Base-by-base conservation (phyloP, 2,888 invertebrate genomes). In the Aproaerema taeniolella region DNA sequence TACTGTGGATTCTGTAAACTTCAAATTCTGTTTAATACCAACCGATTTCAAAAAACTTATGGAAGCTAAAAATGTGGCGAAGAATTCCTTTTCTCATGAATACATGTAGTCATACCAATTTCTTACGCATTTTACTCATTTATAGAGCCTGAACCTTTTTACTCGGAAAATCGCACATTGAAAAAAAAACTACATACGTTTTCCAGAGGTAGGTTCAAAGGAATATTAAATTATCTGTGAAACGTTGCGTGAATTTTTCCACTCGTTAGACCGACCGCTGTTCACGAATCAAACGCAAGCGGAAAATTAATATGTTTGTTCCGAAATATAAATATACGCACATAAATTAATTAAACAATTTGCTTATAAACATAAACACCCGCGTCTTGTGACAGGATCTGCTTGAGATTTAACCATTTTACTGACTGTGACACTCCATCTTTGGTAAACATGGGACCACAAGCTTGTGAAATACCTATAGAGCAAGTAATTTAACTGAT, bases 161-260 rank as follows among this genome's bases (percentile, higher is more conserved):
- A 8, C 5, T 4, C 8, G 8, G 26, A 26, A 26, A 3, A 26
- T 3, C 26, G 26, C 26, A 26, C n/a, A 26, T 26, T 26, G n/a
- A 26, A 20, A n/a, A n/a, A n/a, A n/a, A 26, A 26, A 26, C 26
- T 26, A 26, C 20, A 20, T 8, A 20, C 8, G 8, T 26, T 3
- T 26, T 26, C n/a, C 6, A n/a, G 26, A 26, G 26, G 26, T 26
- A 50, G 48, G 54, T 49, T 64, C 65, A 66, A 65, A 70, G 58
- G 54, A 58, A 40, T 40, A 59, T 65, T 54, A 55, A 61, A 65
- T 65, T 67, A 68, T 61, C 53, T 61, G 61, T 50, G 54, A 55
- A 62, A 47, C 60, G 60, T 55, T 46, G 58, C 61, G 62, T 65
- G 54, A 67, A 67, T 65, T 67, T 29, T 67, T 58, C 60, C 60